A percentile compares a stretch with the other conserved stretches of the same genome.
These are phyloP conservation scores for Lydus trimaculatus DNA, from an alignment of 2,888 invertebrate genomes.

Conservation along the genomic window DNA sequence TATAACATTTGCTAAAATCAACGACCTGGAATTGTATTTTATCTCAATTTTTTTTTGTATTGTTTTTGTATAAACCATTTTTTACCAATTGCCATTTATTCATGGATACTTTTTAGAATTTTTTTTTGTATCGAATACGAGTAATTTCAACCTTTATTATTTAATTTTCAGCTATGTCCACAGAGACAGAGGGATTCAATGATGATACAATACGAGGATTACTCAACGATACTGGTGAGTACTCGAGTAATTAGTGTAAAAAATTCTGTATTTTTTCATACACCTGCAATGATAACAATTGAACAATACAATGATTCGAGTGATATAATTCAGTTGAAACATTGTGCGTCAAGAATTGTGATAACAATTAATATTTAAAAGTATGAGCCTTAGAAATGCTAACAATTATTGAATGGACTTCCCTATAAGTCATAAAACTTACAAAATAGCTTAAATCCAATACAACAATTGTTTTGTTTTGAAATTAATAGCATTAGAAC, in stretches of 20 bases:
- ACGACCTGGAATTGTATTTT: background rate
- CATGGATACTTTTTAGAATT: background rate
- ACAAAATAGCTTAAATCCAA: no score
- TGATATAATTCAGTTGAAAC: background rate
- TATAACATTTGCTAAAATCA: background rate
- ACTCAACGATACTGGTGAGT: conserved; percentile 70
- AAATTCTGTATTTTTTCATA: background rate
- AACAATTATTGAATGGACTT: no score
- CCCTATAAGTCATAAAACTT: no score
- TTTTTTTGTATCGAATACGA: no score
- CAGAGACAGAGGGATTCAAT: conserved; percentile 70
- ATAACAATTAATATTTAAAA: no score
- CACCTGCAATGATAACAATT: background rate
- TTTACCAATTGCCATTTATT: background rate
- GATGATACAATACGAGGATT: conserved; percentile 67
- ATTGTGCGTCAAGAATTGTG: no score
- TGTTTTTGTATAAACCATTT: no score
- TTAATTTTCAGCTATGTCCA: conserved; percentile 67
- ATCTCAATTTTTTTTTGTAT: background rate
- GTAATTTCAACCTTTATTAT: background rate
- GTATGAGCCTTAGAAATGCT: no score
- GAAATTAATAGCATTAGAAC: no score
- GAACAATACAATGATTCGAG: background rate
- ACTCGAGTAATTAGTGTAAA: background rate
- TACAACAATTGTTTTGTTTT: no score